phyloP scores from a whole-genome alignment of 2,113 vertebrate species.

The Hippocampus mohnikei region DNA sequence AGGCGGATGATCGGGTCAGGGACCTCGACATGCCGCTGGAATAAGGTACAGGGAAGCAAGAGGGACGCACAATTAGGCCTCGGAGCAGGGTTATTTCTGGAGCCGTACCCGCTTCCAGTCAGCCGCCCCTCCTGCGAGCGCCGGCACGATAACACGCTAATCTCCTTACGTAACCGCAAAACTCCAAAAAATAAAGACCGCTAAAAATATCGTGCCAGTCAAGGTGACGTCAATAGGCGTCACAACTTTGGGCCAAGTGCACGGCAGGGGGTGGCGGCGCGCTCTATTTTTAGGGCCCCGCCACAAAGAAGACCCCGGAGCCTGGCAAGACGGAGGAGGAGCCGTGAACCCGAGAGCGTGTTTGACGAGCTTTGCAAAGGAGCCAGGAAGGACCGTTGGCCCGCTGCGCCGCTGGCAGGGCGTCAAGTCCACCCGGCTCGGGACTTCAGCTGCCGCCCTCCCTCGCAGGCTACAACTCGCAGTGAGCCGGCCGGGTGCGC shows the following conservation, averaged over 20 bases:
- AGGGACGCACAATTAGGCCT: slow-evolving; percentile 71
- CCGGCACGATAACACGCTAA: slow-evolving; percentile 64
- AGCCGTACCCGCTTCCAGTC: slow-evolving; percentile 22
- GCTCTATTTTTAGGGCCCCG: slow-evolving; percentile 70
- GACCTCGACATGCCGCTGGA: slow-evolving; percentile 73
- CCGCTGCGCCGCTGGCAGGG: slow-evolving; percentile 54
- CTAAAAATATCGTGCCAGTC: slow-evolving; percentile 66
- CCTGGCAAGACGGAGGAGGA: slow-evolving; percentile 38
- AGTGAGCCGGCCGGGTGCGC: too few relatives aligned
- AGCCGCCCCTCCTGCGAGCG: slow-evolving; percentile 32
- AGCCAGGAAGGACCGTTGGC: slow-evolving; percentile 64
- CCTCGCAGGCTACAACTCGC: not conserved
- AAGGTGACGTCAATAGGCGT: slow-evolving; percentile 53
- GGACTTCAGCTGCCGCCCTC: slow-evolving; percentile 35
- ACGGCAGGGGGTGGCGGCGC: slow-evolving; percentile 46
- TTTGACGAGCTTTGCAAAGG: slow-evolving; percentile 65
- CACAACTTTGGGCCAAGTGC: slow-evolving; percentile 1
- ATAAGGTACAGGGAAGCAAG: slow-evolving; percentile 56
- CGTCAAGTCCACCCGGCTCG: slow-evolving; percentile 44
- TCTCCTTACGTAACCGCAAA: slow-evolving; percentile 71
- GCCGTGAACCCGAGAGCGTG: slow-evolving; percentile 42
- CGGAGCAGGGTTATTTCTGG: slow-evolving; percentile 68
- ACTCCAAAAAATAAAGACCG: slow-evolving; percentile 37
- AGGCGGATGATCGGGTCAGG: slow-evolving; percentile 75
- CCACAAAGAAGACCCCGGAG: slow-evolving; percentile 60